Evolutionary conservation across 1,140 invertebrate genomes (phyloP).

Genomic region (Drosophila repletoides): DNA sequence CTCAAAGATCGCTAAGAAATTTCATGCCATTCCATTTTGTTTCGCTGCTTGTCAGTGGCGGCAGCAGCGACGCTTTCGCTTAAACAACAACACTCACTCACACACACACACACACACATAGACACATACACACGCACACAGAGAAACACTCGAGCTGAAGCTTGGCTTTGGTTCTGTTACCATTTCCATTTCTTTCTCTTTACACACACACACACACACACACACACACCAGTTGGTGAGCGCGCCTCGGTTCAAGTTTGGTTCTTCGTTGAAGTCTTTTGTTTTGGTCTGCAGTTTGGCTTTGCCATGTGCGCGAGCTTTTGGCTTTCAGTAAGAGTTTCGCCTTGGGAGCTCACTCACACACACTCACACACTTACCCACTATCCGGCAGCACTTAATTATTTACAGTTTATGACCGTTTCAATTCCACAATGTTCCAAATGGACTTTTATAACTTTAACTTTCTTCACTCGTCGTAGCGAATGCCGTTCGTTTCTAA

Average conservation of each 20-base stretch:
- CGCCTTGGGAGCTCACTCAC: slow-evolving; percentile 57
- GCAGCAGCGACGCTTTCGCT: slow-evolving; percentile 72
- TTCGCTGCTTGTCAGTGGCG: slow-evolving; percentile 42
- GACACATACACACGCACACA: neutral
- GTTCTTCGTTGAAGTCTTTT: slow-evolving; percentile 80
- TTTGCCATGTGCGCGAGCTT: slow-evolving; percentile 58
- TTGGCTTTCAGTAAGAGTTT: slow-evolving; percentile 58
- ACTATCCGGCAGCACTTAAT: slow-evolving; percentile 42
- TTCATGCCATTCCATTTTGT: slow-evolving; percentile 79
- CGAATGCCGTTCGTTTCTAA: slow-evolving; percentile 48
- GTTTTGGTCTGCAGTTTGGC: slow-evolving; percentile 69
- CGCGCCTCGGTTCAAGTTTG: slow-evolving; percentile 55
- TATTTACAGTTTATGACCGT: slow-evolving; percentile 65
- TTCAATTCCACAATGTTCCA: slow-evolving; percentile 60
- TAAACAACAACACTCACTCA: slow-evolving; percentile 49
- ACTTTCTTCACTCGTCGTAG: slow-evolving; percentile 61
- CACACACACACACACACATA: neutral
- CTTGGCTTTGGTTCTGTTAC: slow-evolving; percentile 45
- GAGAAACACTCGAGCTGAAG: slow-evolving; percentile 9
- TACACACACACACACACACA: slow-evolving; percentile 12
- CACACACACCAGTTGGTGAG: slow-evolving; percentile 1
- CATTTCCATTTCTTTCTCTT: slow-evolving; percentile 70
- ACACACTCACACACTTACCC: neutral
- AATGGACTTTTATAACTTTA: slow-evolving; percentile 72
- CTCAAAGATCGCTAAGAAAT: slow-evolving; percentile 79